Evolutionary conservation across 2,888 invertebrate genomes (phyloP), one percentile per base, ranked within the genome.

Genomic region (Eucriotettix oculatus): DNA sequence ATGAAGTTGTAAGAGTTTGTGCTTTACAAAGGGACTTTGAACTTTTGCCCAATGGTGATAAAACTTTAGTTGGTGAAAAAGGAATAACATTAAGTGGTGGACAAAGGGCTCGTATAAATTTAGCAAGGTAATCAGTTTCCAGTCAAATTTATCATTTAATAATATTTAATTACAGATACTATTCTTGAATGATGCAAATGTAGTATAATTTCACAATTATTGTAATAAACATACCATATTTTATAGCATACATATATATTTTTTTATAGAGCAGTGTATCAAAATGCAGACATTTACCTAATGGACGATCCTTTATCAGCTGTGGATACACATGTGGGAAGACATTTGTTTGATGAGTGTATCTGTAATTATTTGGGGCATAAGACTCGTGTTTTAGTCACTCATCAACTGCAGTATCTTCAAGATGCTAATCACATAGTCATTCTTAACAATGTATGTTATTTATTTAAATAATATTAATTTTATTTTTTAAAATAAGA

Each of bases 271-370:
- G 83, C 86, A 7, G 76, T 90, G 55, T 90, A 90, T 68, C 72
- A 71, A 61, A 78, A 85, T 66, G 87, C 87, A 0, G 90, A 90
- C 68, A 79, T 90, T 52, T 90, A 89, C 68, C 73, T 90, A 53
- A 71, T 90, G 56, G 90, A 91, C 68, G 90, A 90, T 71, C 90
- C 90, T 0, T 72, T 90, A 17, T 87, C 87, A 54, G 90, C 90
- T 0, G 89, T 90, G 0, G 91, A 90, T 68, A 78, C 86, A 0
- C 81, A 83, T 60, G 90, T 90, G 0, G 86, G 86, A 0, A 78
- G 82, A 57, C 82, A 85, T 66, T 72, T 86, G 10, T 90, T 88
- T 68, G 72, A 77, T 55, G 71, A 74, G 72, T 78, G 75, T 61
- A 72, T 76, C 44, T 65, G 66, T 42, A 73, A 72, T 17, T 60